Evolutionary conservation across 1,140 invertebrate genomes (phyloP).

Genomic region (Drosophila seguyi): DNA sequence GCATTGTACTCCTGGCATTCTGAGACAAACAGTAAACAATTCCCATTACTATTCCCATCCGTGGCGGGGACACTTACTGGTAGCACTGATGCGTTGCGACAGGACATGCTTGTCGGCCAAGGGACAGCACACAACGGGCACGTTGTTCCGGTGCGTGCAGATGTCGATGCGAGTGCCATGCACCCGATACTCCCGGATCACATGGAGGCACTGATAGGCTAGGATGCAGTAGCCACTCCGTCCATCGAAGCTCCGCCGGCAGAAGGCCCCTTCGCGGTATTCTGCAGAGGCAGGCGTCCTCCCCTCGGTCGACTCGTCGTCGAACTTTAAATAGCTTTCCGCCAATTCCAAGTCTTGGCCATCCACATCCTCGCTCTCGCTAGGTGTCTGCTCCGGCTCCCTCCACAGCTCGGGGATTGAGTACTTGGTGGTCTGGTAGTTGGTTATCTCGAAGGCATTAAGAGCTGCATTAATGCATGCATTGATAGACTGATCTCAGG

Average conservation of each 20-base stretch:
- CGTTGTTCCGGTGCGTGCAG: constrained; percentile 73
- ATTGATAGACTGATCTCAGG: background rate
- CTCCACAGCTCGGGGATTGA: constrained; percentile 48
- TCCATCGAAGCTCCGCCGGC: constrained; percentile 78
- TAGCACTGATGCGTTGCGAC: constrained; percentile 70
- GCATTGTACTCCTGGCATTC: constrained; percentile 81
- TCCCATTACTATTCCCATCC: background rate
- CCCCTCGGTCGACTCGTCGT: constrained; percentile 21
- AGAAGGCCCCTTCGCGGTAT: constrained; percentile 70
- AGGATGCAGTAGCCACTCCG: constrained; percentile 79
- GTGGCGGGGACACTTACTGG: constrained; percentile 50
- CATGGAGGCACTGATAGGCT: constrained; percentile 78
- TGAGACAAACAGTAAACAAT: constrained; percentile 8
- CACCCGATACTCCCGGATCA: constrained; percentile 75
- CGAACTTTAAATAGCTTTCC: constrained; percentile 62
- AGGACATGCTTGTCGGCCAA: constrained; percentile 74
- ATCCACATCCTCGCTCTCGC: background rate
- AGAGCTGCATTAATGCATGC: constrained; percentile 33
- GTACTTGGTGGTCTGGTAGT: constrained; percentile 71
- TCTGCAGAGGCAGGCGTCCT: background rate
- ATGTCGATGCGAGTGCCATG: constrained; percentile 77
- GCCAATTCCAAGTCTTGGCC: background rate
- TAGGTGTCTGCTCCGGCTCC: constrained; percentile 8
- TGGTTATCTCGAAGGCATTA: constrained; percentile 54
- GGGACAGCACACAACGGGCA: constrained; percentile 82